Evolutionary conservation across 2,888 invertebrate species (phyloP).

Genomic region (Cheilosia soror): DNA sequence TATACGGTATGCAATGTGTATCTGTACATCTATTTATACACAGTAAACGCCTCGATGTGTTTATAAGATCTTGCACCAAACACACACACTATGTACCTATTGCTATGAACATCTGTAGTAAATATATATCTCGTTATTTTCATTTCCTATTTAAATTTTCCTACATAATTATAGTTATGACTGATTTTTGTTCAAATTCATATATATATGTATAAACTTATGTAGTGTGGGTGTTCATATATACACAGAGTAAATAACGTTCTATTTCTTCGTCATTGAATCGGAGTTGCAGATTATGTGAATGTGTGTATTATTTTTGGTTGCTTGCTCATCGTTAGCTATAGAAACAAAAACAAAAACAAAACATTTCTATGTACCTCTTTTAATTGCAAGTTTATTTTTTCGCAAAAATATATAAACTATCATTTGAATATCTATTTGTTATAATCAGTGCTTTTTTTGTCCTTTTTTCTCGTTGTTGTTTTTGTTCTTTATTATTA

Average conservation of each 20-base stretch:
- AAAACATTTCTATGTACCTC: conserved; percentile 14
- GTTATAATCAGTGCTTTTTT: conserved; percentile 1
- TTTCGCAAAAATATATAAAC: conserved; percentile 23
- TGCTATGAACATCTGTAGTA: conserved; percentile 26
- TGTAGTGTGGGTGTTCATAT: background rate
- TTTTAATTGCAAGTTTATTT: conserved; percentile 10
- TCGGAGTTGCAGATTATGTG: conserved; percentile 39
- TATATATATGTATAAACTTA: background rate
- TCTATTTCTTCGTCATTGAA: conserved; percentile 36
- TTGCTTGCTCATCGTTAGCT: conserved; percentile 49
- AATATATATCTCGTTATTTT: conserved; percentile 22
- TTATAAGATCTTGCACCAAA: conserved; percentile 58
- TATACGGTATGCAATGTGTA: conserved; percentile 43
- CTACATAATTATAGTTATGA: conserved; percentile 55
- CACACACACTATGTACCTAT: conserved; percentile 17
- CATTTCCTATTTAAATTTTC: conserved; percentile 43
- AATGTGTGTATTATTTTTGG: conserved; percentile 54
- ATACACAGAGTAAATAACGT: background rate
- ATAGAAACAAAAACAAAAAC: conserved; percentile 24
- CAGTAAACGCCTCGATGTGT: conserved; percentile 48
- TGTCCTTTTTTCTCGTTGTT: background rate
- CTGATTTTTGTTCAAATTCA: conserved; percentile 34
- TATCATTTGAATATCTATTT: conserved; percentile 16
- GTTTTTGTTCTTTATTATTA: conserved; percentile 40
- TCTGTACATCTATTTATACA: conserved; percentile 59